Base-by-base conservation (phyloP, 2,888 invertebrate species). In the Drosophila nr. medialis region DNA sequence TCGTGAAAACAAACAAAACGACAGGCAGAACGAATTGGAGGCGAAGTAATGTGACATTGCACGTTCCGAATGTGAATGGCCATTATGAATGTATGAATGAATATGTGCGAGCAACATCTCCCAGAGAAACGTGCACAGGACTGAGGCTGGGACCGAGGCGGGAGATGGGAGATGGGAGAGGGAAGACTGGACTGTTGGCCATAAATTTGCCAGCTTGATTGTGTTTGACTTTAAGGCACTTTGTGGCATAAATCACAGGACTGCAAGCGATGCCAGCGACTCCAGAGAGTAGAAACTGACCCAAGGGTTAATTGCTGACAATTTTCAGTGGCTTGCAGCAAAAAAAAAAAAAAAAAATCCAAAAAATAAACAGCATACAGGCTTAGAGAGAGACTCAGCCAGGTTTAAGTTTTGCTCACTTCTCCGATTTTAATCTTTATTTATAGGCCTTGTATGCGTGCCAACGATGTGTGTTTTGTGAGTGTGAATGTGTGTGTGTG, bases 251-350 rank as follows among this genome's bases (percentile, higher is more conserved):
- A 86, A 86, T 86, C 86, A 86, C 29, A 55, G 80, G 73, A 83
- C 75, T 75, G 87, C 67, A 54, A 75, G 64, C 72, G 55, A 54
- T 65, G 74, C 70, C 51, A 50, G 29, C 66, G 58, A 59, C 53
- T 24, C 42, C 40, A 40, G 34, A 34, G 66, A 36, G 53, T 45
- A 21, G 21, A 32, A 49, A 60, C 71, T 84, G 89, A 85, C 85
- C 85, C 73, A 77, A 65, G 87, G 85, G 85, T 85, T 85, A 85
- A 85, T 85, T 85, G 85, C 89, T 85, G 89, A 89, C 89, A 85
- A 85, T 86, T 89, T 83, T 38, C 79, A 74, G 55, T 67, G 71
- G 58, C 68, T 27, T 58, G 51, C 66, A 59, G 54, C 63, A 64
- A 21, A 64, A 55, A 58, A 24, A 54, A 62, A 54, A 62, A 53